Conservation (phyloP, 53 echinoderm and acorn worm genomes). For the Echinarachnius parma region DNA sequence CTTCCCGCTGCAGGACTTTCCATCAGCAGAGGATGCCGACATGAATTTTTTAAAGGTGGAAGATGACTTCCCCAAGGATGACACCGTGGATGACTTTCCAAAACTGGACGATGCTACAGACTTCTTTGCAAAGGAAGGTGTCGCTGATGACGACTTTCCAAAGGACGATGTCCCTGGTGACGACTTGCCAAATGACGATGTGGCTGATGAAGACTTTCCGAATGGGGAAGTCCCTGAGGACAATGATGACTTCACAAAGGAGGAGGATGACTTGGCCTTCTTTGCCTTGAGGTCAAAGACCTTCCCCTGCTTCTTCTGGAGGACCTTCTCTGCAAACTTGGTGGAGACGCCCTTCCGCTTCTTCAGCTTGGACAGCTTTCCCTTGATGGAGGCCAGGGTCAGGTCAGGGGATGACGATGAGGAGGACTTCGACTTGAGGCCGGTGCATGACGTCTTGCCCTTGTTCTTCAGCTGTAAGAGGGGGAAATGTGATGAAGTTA, state of each 20-base stretch:
- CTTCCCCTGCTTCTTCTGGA: constrained; percentile 25
- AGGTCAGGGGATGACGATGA: not conserved
- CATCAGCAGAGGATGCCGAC: not conserved
- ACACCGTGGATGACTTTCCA: too few relatives aligned
- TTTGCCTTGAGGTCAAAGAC: constrained; percentile 24
- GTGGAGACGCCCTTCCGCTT: constrained; percentile 11
- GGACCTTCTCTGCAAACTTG: constrained; percentile 15
- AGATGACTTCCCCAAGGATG: too few relatives aligned
- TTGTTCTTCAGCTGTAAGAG: constrained; percentile 32
- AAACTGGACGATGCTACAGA: too few relatives aligned
- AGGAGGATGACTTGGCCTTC: constrained; percentile 26
- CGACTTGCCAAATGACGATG: too few relatives aligned
- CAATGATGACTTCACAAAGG: too few relatives aligned
- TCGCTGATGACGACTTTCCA: too few relatives aligned
- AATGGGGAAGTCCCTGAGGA: too few relatives aligned
- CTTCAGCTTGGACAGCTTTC: constrained; percentile 31
- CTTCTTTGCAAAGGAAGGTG: too few relatives aligned
- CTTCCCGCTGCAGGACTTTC: constrained; percentile 47
- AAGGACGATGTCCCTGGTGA: too few relatives aligned
- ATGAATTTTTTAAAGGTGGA: constrained; percentile 43
- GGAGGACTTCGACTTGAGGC: constrained; percentile 1
- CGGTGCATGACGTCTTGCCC: not conserved
- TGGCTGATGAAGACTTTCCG: too few relatives aligned
- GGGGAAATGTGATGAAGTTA: too few relatives aligned
- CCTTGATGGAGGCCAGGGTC: not conserved